phyloP scores from a whole-genome alignment of 2,888 invertebrate species.

The Magallana nippona region DNA sequence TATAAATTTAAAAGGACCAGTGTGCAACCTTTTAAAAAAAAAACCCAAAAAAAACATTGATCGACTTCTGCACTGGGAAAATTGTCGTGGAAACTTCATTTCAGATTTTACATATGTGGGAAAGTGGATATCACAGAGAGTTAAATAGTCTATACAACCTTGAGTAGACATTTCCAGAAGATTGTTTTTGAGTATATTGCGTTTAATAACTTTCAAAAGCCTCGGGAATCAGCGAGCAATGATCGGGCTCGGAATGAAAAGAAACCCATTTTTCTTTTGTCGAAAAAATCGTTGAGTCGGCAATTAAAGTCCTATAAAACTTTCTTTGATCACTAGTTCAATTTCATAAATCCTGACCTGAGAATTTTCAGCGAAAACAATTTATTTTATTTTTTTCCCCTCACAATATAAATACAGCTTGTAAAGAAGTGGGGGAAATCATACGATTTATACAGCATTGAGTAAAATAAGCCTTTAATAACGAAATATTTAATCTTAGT shows the following conservation, averaged over 20 bases:
- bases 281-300: not conserved
- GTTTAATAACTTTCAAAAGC: constrained; percentile 3
- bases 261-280: constrained; percentile 3
- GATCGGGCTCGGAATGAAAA: constrained; percentile 13
- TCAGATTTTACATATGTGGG: not conserved
- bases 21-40: too few relatives aligned
- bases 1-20: too few relatives aligned
- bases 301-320: constrained; percentile 24
- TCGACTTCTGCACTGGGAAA: too few relatives aligned
- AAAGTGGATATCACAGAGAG: not conserved
- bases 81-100: too few relatives aligned
- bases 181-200: constrained; percentile 18
- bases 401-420: not conserved
- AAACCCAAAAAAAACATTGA: too few relatives aligned
- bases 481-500: not conserved
- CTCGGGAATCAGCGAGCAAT: not conserved
- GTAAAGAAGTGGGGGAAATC: not conserved
- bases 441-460: not conserved
- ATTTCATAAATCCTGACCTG: constrained; percentile 8
- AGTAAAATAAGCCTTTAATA: not conserved
- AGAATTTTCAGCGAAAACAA: not conserved
- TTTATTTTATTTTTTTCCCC: not conserved
- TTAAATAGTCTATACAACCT: not conserved
- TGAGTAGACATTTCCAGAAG: constrained; percentile 12
- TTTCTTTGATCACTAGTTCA: constrained; percentile 18